phyloP scores from a whole-genome alignment of 2,888 invertebrate genomes.

The Scaptomyza tumidula region DNA sequence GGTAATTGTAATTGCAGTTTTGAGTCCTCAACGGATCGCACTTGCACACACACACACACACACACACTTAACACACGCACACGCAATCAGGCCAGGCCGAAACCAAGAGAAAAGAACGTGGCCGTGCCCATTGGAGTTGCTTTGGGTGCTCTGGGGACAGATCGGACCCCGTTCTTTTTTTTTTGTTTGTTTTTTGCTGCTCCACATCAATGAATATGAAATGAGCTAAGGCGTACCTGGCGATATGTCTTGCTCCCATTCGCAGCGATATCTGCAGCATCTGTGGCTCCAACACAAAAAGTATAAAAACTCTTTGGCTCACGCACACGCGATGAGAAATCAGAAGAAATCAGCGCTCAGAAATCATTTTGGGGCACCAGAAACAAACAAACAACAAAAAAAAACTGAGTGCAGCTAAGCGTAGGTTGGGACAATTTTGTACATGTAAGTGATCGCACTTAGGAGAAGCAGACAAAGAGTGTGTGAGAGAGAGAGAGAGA shows the following conservation, averaged over 20 bases:
- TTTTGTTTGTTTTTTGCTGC: slow-evolving; percentile 46
- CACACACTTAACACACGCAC: slow-evolving; percentile 21
- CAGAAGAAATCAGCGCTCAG: slow-evolving; percentile 67
- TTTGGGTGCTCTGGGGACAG: slow-evolving; percentile 42
- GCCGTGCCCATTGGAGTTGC: slow-evolving; percentile 55
- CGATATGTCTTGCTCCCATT: slow-evolving; percentile 78
- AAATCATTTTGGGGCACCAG: slow-evolving; percentile 53
- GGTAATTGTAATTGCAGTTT: slow-evolving; percentile 60
- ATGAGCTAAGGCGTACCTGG: slow-evolving; percentile 75
- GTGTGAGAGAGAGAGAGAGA: not conserved
- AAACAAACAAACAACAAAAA: not conserved
- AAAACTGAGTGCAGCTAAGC: slow-evolving; percentile 57
- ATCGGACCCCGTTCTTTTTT: slow-evolving; percentile 38
- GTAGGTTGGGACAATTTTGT: slow-evolving; percentile 76
- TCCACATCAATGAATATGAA: slow-evolving; percentile 82
- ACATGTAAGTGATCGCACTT: slow-evolving; percentile 79
- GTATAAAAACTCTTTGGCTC: slow-evolving; percentile 40
- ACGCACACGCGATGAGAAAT: slow-evolving; percentile 66
- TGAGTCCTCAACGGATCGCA: slow-evolving; percentile 38
- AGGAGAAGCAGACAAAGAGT: not conserved
- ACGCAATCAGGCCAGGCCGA: slow-evolving; percentile 28
- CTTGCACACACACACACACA: slow-evolving; percentile 16
- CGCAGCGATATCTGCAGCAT: slow-evolving; percentile 52
- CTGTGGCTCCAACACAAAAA: slow-evolving; percentile 18
- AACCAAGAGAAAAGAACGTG: slow-evolving; percentile 29